Evolutionary conservation across 2,797 vertebrate genomes (phyloP), one percentile per base, ranked within the genome.

Genomic region (Phoebastria nigripes): DNA sequence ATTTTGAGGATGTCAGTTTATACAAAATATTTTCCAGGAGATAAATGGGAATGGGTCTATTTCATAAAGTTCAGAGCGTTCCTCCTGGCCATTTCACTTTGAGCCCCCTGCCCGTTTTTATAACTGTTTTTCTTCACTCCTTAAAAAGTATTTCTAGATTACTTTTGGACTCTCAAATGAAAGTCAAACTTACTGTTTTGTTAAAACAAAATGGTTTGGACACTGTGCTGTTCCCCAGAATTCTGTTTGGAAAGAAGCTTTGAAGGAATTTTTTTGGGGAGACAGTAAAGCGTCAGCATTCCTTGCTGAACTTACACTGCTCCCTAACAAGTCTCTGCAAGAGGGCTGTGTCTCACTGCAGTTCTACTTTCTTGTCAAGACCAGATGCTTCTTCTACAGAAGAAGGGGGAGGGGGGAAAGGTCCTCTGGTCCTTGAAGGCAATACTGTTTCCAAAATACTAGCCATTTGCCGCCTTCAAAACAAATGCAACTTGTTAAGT

Each of bases 31-130:
- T 78, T 82, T 39, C 46, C n/a, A 56, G 54, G 28, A 58, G 15
- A 69, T 55, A 63, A 79, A 65, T 47, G 35, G 17, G 29, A 85
- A 69, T 33, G 4, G 2, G 6, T 69, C 20, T 72, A 2, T 72
- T 74, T n/a, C 37, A 12, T 37, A 17, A 65, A 47, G 12, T 61
- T 65, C 15, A 69, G 31, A 22, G 16, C 31, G 8, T 6, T 77
- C 14, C 15, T 89, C 14, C n/a, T 80, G 46, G 7, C 19, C 4
- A 8, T 80, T 69, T 76, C n/a, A 4, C 56, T 46, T 71, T 79
- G 13, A 59, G 5, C 6, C 5, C 9, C 2, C 4, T 0, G 0
- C 19, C 6, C 2, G 4, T 44, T 63, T 46, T 46, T 15, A 3
- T 15, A 63, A 28, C 8, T 31, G 3, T 31, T 74, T 73, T 70